Conservation (phyloP, 1,140 invertebrate genomes). For the Diorhabda sublineata region DNA sequence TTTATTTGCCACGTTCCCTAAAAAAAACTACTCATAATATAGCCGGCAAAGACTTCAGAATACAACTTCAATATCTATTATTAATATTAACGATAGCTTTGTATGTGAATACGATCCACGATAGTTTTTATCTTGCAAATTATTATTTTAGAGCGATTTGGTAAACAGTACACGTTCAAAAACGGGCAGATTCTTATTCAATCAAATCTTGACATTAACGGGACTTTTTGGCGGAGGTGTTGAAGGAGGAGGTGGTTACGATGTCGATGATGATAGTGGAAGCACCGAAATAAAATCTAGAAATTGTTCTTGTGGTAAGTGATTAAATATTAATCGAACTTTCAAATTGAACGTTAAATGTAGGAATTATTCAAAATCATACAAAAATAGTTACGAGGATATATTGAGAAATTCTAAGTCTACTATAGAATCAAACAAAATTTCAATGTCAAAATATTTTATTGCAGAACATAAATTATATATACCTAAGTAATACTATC, state of each 20-base stretch:
- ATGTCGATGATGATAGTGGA: conserved; percentile 49
- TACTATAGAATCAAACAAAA: too few species aligned
- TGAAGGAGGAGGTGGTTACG: conserved; percentile 21
- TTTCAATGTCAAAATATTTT: too few species aligned
- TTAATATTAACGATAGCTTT: too few species aligned
- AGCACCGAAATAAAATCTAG: conserved; percentile 48
- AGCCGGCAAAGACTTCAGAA: too few species aligned
- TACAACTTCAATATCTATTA: too few species aligned
- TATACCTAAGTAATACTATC: too few species aligned
- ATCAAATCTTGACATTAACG: conserved; percentile 4
- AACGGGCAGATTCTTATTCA: conserved; percentile 10
- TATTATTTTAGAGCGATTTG: neutral
- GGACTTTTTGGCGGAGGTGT: conserved; percentile 1
- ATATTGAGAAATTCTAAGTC: neutral
- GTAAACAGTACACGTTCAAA: neutral
- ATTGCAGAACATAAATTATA: too few species aligned
- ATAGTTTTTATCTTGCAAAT: neutral
- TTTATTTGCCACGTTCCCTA: too few species aligned
- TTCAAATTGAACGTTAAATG: neutral
- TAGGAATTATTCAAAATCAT: neutral
- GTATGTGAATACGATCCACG: too few species aligned
- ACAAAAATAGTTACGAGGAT: neutral
- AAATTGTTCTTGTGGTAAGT: conserved; percentile 62
- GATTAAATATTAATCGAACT: neutral
- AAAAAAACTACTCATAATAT: too few species aligned